phyloP scores from a whole-genome alignment of 2,888 invertebrate genomes.

The Pyrgus malvae region DNA sequence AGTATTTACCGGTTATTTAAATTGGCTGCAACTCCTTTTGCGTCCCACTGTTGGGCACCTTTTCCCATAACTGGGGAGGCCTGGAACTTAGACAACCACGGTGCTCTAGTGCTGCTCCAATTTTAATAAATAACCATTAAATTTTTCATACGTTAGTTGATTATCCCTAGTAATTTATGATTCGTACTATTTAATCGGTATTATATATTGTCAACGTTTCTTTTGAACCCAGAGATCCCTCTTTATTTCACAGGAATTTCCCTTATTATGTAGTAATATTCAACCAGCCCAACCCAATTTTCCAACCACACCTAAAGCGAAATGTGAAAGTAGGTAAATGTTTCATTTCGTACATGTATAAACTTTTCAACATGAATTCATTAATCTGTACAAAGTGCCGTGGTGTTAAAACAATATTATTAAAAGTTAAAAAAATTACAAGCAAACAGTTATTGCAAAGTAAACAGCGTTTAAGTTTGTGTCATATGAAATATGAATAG shows the following conservation, averaged over 20 bases:
- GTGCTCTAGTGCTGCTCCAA: too few species aligned
- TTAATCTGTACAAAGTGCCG: constrained; percentile 2
- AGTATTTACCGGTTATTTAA: too few species aligned
- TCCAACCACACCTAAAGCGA: constrained; percentile 5
- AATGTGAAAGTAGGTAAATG: neutral
- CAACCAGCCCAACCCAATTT: constrained; percentile 3
- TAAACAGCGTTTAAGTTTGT: constrained; percentile 42
- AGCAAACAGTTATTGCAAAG: too few species aligned
- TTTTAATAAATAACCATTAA: too few species aligned
- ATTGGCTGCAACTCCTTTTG: too few species aligned
- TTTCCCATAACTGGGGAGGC: too few species aligned
- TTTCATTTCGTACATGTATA: neutral
- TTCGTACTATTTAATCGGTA: too few species aligned
- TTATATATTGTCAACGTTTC: too few species aligned
- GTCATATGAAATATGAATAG: constrained; percentile 49
- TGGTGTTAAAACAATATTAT: neutral
- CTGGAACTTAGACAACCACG: too few species aligned
- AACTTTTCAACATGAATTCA: constrained; percentile 7
- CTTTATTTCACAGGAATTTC: neutral
- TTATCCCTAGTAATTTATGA: too few species aligned
- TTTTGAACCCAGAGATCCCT: constrained; percentile 21
- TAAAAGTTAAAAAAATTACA: neutral
- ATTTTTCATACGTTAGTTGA: too few species aligned
- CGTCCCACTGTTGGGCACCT: too few species aligned
- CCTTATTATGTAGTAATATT: constrained; percentile 5